These are phyloP conservation scores for Thunnus maccoyii DNA, from an alignment of 2,113 vertebrate species.

Conservation along the genomic window DNA sequence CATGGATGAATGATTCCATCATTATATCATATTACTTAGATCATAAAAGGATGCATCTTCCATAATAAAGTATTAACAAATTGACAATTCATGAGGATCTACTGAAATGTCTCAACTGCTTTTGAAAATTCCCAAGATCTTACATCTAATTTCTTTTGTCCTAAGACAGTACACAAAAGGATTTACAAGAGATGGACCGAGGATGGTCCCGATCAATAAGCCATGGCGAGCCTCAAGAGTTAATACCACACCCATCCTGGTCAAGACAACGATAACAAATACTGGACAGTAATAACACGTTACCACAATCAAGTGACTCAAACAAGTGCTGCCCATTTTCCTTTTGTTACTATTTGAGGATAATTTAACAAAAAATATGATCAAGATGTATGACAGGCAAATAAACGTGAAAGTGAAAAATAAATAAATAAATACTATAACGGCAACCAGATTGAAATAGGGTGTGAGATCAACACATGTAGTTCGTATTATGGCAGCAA, in stretches of 20 bases:
- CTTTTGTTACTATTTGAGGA: slow-evolving; percentile 31
- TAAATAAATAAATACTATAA: slow-evolving; percentile 31
- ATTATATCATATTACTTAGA: background rate
- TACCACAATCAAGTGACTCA: slow-evolving; percentile 67
- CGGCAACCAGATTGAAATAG: background rate
- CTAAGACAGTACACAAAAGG: slow-evolving; percentile 66
- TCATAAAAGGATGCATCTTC: background rate
- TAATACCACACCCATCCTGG: slow-evolving; percentile 57
- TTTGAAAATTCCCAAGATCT: slow-evolving; percentile 6
- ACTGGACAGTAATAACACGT: slow-evolving; percentile 52
- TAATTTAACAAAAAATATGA: slow-evolving; percentile 9
- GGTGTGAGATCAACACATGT: slow-evolving; percentile 50
- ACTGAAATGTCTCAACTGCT: background rate
- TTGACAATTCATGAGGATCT: slow-evolving; percentile 2
- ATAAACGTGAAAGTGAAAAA: slow-evolving; percentile 62
- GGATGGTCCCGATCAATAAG: slow-evolving; percentile 28
- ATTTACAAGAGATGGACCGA: slow-evolving; percentile 63
- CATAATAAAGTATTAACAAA: background rate
- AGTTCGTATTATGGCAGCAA: background rate
- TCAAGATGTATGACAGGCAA: slow-evolving; percentile 45
- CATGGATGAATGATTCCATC: background rate
- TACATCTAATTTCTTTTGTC: slow-evolving; percentile 48
- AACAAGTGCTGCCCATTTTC: slow-evolving; percentile 61
- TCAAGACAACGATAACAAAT: slow-evolving; percentile 44
- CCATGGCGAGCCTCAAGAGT: slow-evolving; percentile 31